phyloP scores from a whole-genome alignment of 2,113 vertebrate genomes.

The Stigmatopora nigra region DNA sequence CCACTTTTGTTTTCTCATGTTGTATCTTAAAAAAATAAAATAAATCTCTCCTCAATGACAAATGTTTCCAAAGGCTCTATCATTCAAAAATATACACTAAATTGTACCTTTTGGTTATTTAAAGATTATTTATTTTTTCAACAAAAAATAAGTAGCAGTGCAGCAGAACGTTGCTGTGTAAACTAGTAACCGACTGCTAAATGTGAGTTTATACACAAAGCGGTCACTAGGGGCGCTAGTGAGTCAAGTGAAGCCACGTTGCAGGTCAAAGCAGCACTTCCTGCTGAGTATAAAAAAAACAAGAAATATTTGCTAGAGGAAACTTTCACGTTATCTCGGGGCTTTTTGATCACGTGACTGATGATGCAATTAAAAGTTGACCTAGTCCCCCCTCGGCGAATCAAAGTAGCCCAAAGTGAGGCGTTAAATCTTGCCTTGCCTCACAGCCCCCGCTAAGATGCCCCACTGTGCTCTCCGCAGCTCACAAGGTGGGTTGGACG shows the following conservation, averaged over 20 bases:
- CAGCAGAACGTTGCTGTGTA: neutral
- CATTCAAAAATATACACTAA: slow-evolving; percentile 42
- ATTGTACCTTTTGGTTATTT: neutral
- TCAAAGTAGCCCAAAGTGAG: neutral
- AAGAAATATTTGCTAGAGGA: too few relatives aligned
- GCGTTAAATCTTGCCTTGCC: neutral
- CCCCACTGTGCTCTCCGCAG: slow-evolving; percentile 39
- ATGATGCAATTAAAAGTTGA: neutral
- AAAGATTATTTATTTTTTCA: neutral
- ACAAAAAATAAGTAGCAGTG: neutral
- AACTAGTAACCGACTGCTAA: neutral
- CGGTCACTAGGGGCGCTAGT: neutral
- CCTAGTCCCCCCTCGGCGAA: too few relatives aligned
- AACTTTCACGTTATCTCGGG: neutral
- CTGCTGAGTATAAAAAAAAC: too few relatives aligned
- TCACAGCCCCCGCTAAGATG: slow-evolving; percentile 1
- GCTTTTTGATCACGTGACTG: neutral
- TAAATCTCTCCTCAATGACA: slow-evolving; percentile 65
- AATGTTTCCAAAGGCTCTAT: slow-evolving; percentile 67
- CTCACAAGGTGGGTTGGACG: slow-evolving; percentile 55
- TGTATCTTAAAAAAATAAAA: slow-evolving; percentile 61
- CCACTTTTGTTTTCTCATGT: slow-evolving; percentile 27
- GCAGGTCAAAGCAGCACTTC: neutral
- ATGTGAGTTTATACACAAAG: neutral
- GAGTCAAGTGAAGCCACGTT: neutral